Base-by-base conservation (phyloP, 2,113 vertebrate genomes). In the Aegypius monachus region DNA sequence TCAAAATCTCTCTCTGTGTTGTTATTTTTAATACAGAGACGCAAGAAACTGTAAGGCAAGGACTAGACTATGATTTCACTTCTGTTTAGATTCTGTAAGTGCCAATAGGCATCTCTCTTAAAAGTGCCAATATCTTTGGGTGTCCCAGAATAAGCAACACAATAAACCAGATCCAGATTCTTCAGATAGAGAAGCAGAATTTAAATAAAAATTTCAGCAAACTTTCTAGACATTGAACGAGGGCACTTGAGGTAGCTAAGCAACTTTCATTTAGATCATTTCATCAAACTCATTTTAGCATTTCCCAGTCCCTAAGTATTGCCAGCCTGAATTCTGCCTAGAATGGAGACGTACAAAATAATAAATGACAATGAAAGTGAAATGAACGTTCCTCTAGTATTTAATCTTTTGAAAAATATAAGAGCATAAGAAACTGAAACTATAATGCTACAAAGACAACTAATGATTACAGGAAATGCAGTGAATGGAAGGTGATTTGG, bases 341-440 rank as follows among this genome's bases (percentile, higher is more conserved):
- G 13, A 75, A 79, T 16, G 65, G 13, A 72, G 62, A 75, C 58
- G 31, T 75, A 38, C 25, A 65, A 89, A 94, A 72, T 89, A 96
- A 86, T 81, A 59, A 93, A 80, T 45, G 45, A 26, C 55, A 77
- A 27, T 78, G 40, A 58, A 86, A 92, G 26, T 27, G 16, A 59
- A 80, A 40, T 45, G 36, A 73, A 66, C 3, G 0, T 78, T 92
- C 27, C 22, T 86, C 11, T 63, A 56, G 26, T 68, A 55, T 84
- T 97, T 93, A 88, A 88, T 92, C 12, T 92, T 90, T 70, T 45
- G 10, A 77, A 95, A 91, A 90, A 71, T 29, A 82, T 26, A 81
- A 77, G n/a, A 93, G 88, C 16, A 52, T 52, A 70, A 83, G 50
- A 86, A 88, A 38, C 17, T 8, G 43, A 78, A 86, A 81, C 13